Percentiles rank a stretch among this genome's conserved stretches.
Conservation (phyloP, 2,113 vertebrate genomes). For the Gallinago media region DNA sequence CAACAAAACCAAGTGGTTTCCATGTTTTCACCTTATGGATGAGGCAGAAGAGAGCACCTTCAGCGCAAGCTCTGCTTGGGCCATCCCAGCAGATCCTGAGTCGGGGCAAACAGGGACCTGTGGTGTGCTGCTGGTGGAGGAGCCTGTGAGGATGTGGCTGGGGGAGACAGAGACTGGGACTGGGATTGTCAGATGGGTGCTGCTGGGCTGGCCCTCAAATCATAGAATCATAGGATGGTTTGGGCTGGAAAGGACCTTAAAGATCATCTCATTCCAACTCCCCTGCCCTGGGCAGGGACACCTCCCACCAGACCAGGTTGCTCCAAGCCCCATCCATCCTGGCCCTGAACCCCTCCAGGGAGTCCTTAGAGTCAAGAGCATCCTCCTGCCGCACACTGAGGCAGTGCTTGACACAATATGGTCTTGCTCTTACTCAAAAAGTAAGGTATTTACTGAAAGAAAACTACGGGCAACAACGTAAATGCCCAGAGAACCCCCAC, state of each 20-base stretch:
- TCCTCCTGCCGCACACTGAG: neutral
- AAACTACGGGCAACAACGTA: neutral
- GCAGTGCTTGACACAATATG: neutral
- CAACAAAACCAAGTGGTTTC: neutral
- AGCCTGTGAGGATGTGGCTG: neutral
- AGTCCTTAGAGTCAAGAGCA: neutral
- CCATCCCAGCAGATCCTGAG: neutral
- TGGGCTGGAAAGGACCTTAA: too few relatives aligned
- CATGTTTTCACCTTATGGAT: neutral
- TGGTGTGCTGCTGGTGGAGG: neutral
- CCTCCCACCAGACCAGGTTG: too few relatives aligned
- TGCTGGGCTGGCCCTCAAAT: neutral
- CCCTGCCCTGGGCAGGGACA: too few relatives aligned
- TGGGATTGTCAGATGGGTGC: neutral
- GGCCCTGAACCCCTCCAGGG: too few relatives aligned
- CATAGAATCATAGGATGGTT: too few relatives aligned
- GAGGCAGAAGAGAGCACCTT: neutral
- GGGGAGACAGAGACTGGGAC: neutral
- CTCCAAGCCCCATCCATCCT: too few relatives aligned
- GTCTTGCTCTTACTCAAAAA: neutral
- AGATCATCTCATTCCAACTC: too few relatives aligned
- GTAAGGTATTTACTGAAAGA: neutral
- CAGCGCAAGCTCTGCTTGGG: neutral
- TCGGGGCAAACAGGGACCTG: neutral
- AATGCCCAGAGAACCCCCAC: neutral